Evolutionary conservation across 2,888 invertebrate species (phyloP), one percentile per base, ranked within the genome.

Genomic region (Agrochola lychnidis): DNA sequence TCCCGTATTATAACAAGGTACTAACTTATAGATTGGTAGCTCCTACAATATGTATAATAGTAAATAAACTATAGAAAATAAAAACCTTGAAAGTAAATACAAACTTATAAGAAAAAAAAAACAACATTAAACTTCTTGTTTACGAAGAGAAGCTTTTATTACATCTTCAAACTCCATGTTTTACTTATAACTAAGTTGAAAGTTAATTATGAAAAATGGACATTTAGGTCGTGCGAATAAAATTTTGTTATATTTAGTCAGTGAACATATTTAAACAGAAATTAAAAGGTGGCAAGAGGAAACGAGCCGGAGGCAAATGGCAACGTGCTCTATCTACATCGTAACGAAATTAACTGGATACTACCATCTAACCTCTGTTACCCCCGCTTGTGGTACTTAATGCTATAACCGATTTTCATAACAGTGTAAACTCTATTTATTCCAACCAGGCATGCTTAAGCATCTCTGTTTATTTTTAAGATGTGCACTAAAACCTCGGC

Each of bases 261-360:
- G 86, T 87, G 88, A 83, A 89, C 85, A 90, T 92, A 91, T 94
- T 93, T 90, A 91, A 92, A 92, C 88, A 91, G 90, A 91, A 93
- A 93, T 95, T 93, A 94, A 92, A 94, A 94, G 93, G 93, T 93
- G 93, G 90, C 86, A 88, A 88, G 91, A 91, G 92, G 91, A 91
- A 93, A 92, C 89, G 91, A 87, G 89, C 81, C 87, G 81, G 82
- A 87, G 89, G 92, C 88, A 92, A 93, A 93, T 90, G 93, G 90
- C 90, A 89, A 89, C 95, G 95, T 96, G 95, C 91, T 89, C 91
- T 96, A 96, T 96, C 96, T 94, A 91, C 95, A 95, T 96, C 95
- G 92, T 88, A 79, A 88, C 89, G 89, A 94, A 95, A 95, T 95
- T 95, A 95, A 93, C 95, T 93, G 93, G 87, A 88, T 87, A 85